Evolutionary conservation across 2,888 invertebrate species (phyloP).

Genomic region (Miltochrista miniata): DNA sequence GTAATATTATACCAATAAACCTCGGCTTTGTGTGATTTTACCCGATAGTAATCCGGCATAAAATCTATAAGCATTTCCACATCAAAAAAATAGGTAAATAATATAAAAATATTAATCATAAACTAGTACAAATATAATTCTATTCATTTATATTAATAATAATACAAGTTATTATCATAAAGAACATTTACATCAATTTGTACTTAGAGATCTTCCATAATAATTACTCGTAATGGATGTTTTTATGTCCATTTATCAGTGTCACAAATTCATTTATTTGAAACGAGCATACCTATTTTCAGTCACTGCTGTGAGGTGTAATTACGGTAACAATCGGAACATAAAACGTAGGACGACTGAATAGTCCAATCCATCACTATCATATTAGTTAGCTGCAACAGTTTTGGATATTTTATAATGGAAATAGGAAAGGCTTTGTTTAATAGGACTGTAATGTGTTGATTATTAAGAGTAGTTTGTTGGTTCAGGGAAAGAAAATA

Average conservation of each 20-base stretch:
- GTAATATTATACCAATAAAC: too few species aligned
- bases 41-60: too few species aligned
- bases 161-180: neutral
- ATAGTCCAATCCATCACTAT: neutral
- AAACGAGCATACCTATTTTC: neutral
- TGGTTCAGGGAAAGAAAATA: too few species aligned
- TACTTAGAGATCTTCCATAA: neutral
- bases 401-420: neutral
- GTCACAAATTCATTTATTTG: constrained; percentile 5
- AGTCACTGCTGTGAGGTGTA: neutral
- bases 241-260: constrained; percentile 1
- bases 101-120: too few species aligned
- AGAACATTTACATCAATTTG: neutral
- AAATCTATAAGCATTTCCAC: too few species aligned
- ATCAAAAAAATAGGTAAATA: too few species aligned
- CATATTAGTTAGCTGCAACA: neutral
- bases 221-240: neutral
- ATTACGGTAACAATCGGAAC: neutral
- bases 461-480: too few species aligned
- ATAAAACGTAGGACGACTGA: neutral
- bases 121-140: neutral
- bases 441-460: too few species aligned
- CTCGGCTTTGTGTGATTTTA: too few species aligned
- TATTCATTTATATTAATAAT: neutral
- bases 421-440: neutral